phyloP scores from a whole-genome alignment of 2,113 vertebrate genomes.

The Xerus inauris region DNA sequence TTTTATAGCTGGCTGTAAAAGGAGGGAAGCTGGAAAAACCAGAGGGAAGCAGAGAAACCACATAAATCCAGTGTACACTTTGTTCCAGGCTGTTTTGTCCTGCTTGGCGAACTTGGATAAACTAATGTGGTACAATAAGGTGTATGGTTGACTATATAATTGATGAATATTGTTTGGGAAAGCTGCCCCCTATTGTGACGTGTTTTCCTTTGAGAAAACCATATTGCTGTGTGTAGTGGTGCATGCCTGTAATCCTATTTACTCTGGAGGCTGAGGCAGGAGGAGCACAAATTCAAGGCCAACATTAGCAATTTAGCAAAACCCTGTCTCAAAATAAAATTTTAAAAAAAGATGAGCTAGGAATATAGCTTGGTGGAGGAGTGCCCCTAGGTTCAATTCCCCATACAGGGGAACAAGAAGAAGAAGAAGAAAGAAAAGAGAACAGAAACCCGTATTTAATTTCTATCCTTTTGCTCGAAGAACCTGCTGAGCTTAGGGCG shows the following conservation, averaged over 20 bases:
- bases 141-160: neutral
- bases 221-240: neutral
- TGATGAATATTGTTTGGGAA: neutral
- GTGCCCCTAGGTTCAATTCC: too few relatives aligned
- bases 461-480: neutral
- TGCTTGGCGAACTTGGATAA: neutral
- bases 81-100: neutral
- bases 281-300: too few relatives aligned
- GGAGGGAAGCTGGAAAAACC: neutral
- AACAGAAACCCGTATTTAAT: neutral
- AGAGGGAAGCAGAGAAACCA: too few relatives aligned
- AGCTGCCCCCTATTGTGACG: neutral
- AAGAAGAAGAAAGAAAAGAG: too few relatives aligned
- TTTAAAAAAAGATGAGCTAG: too few relatives aligned
- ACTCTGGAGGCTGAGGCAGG: too few relatives aligned
- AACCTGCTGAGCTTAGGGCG: neutral
- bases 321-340: too few relatives aligned
- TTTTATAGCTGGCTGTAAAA: neutral
- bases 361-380: too few relatives aligned
- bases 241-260: too few relatives aligned
- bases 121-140: neutral
- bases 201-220: neutral
- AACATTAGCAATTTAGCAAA: too few relatives aligned
- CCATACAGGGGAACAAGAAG: too few relatives aligned
- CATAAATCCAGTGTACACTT: neutral